Conservation (phyloP, 92 coral and sea anemone genomes). For the Plumapathes pennacea region DNA sequence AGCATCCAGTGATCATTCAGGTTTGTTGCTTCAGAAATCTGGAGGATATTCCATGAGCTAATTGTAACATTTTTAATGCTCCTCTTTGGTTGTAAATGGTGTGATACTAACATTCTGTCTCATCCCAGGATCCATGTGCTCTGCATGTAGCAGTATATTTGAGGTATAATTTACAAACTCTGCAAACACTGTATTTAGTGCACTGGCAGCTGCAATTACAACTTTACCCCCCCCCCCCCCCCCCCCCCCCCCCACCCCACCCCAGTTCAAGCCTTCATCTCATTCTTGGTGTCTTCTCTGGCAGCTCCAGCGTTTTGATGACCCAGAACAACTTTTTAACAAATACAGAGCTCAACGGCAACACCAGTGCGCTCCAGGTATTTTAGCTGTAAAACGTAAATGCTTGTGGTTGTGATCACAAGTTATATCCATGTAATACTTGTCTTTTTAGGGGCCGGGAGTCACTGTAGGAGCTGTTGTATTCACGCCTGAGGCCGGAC, state of each 20-base stretch:
- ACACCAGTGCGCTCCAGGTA: conserved; percentile 34
- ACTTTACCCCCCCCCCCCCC: too few relatives aligned
- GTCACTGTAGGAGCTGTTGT: conserved; percentile 27
- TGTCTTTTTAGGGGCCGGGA: conserved; percentile 21
- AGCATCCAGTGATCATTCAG: conserved; percentile 12
- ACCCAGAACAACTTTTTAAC: conserved; percentile 65
- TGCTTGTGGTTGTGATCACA: background rate
- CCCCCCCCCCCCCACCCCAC: too few relatives aligned
- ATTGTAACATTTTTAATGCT: too few relatives aligned
- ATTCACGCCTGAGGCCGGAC: conserved; percentile 12
- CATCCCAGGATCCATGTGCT: conserved; percentile 60
- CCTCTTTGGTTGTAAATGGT: too few relatives aligned
- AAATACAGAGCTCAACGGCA: conserved; percentile 17
- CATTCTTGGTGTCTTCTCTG: background rate
- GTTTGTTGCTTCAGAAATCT: background rate
- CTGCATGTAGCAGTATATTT: conserved; percentile 44
- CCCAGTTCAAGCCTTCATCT: too few relatives aligned
- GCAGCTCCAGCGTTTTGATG: conserved; percentile 35
- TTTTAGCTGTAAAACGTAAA: background rate
- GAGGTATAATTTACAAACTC: too few relatives aligned
- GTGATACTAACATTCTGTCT: background rate
- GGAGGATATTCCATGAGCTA: too few relatives aligned
- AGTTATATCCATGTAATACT: too few relatives aligned
- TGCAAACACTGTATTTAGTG: too few relatives aligned
- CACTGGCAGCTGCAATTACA: too few relatives aligned